Base-by-base conservation (phyloP, 1,140 invertebrate genomes). In the Tetragnatha versicolor region DNA sequence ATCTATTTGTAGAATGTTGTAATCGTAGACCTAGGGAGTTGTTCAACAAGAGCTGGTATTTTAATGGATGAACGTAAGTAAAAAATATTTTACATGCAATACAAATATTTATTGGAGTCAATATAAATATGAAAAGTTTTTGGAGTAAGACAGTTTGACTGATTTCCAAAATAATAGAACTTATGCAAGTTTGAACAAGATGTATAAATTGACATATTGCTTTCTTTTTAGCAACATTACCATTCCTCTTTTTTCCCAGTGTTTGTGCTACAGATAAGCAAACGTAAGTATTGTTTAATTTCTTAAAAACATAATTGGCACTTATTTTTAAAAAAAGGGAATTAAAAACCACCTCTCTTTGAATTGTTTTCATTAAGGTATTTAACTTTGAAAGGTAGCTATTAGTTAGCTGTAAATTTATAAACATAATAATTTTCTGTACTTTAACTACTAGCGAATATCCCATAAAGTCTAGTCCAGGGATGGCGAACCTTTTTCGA, bases 11-110 rank as follows among this genome's bases (percentile, higher is more conserved):
- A 79, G 78, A 60, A 75, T 49, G 51, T 76, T 20, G 76, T 90
- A 4, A 85, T 91, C 29, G 85, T 91, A 70, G 90, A 91, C 83
- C 80, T 91, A 37, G 90, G 90, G 6, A 89, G 89, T 22, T 86
- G 86, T 81, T 89, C 88, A 12, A 86, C 90, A 29, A 83, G 90
- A 82, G 90, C 89, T 27, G 90, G 90, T 31, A 84, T 90, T 60
- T 84, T 90, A 7, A 80, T 80, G 79, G 78, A 80, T 49, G 70
- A 80, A 42, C 70, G 79, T 80, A 75, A 80, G 61, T 76, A 51
- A 3, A 29, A 9, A 17, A 31, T 31, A 17, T 53, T 53, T 53
- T 20, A 2, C 2, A 17, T n/a, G 22, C 20, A 17, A 6, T 22
- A 10, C 6, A 53, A 22, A 53, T n/a, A 3, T 29, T 10, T 6